Evolutionary conservation across 2,888 invertebrate species (phyloP), one percentile per base, ranked within the genome.

Genomic region (Nemurella pictetii): DNA sequence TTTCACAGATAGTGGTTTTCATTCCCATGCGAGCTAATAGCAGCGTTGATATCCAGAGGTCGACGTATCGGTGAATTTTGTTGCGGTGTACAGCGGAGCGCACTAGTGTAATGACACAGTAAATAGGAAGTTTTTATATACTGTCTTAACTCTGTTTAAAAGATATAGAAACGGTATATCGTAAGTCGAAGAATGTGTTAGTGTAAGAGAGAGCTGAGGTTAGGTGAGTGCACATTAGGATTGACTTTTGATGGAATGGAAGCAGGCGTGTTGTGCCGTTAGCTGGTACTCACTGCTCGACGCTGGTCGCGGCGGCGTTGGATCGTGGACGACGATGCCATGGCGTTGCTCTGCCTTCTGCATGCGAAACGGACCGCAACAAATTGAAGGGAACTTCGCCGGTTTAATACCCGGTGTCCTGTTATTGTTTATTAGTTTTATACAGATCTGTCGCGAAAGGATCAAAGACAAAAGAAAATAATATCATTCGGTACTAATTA

Each of bases 321-420:
- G 55, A 12, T 55, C 1, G 2, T 2, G 35, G 20, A 20, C 20
- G 12, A 1, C 9, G 55, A 55, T 20, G 55, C 20, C 55, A 20
- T 7, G 55, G 20, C 55, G 12, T 55, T n/a, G n/a, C n/a, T n/a
- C n/a, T n/a, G n/a, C n/a, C n/a, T n/a, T 20, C 55, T 55, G 55
- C 72, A 82, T 55, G 82, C 82, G 82, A 82, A 82, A 1, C 82
- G 72, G 82, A 82, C 72, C 82, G 82, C 7, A 36, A 82, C 82
- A n/a, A 82, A 82, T 82, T 82, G 72, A 26, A 82, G 72, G 30
- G 78, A 55, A 55, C 55, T 20, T 12, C 3, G 55, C 15, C 9
- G 55, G 55, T 55, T 75, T 75, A 28, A 26, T 75, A 27, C 9
- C 9, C 28, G 28, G 75, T 78, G 78, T 78, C 78, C 78, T 78